phyloP scores from a whole-genome alignment of 2,797 vertebrate species.

The Fringilla coelebs region DNA sequence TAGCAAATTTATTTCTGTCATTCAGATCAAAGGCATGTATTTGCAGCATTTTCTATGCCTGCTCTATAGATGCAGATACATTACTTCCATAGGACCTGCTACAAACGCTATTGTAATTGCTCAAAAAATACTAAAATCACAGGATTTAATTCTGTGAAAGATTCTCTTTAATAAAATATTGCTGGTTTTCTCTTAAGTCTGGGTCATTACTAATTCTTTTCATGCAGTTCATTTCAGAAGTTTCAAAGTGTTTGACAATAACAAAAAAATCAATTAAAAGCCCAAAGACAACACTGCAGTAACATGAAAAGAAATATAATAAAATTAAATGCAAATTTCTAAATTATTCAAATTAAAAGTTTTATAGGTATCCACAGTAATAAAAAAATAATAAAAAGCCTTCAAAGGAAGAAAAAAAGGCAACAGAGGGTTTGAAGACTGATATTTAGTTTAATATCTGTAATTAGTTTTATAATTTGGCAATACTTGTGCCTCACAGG shows the following conservation, averaged over 20 bases:
- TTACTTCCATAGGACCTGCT: slow-evolving; percentile 37
- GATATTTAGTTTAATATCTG: slow-evolving; percentile 54
- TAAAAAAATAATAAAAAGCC: neutral
- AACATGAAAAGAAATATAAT: slow-evolving; percentile 62
- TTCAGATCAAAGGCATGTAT: slow-evolving; percentile 67
- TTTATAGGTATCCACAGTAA: slow-evolving; percentile 26
- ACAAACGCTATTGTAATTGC: slow-evolving; percentile 52
- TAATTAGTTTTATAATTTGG: slow-evolving; percentile 61
- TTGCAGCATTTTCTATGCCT: slow-evolving; percentile 47
- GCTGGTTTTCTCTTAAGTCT: neutral
- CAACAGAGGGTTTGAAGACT: slow-evolving; percentile 10
- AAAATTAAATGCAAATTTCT: slow-evolving; percentile 34
- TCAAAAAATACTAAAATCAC: slow-evolving; percentile 39
- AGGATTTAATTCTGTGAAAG: slow-evolving; percentile 39
- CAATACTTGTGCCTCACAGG: neutral
- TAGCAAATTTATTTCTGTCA: slow-evolving; percentile 67
- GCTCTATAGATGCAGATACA: neutral
- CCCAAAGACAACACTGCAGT: slow-evolving; percentile 5
- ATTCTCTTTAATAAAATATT: slow-evolving; percentile 37
- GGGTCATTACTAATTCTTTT: slow-evolving; percentile 48
- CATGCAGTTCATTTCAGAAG: slow-evolving; percentile 15
- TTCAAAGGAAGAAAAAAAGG: slow-evolving; percentile 44
- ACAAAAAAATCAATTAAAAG: slow-evolving; percentile 45
- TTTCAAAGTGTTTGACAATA: slow-evolving; percentile 56
- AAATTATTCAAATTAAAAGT: slow-evolving; percentile 56